A percentile compares a stretch with the other conserved stretches of the same genome.
Conservation (phyloP, 2,888 invertebrate species). For the Campaea margaritaria region DNA sequence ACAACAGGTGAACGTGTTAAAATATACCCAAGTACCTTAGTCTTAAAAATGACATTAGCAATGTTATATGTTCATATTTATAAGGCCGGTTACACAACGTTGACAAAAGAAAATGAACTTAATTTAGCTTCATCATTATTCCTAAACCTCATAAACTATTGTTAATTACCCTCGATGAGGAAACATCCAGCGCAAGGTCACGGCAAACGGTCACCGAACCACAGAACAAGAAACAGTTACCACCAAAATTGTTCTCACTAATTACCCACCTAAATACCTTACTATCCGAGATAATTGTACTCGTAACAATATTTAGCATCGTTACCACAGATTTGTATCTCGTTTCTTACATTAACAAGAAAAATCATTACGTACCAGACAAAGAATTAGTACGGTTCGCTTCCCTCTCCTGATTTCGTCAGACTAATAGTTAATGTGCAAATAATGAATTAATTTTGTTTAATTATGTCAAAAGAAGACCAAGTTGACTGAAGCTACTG, state of each 20-base stretch:
- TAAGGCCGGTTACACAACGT: background rate
- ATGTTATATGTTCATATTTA: too few relatives aligned
- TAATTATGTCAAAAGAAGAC: slow-evolving; percentile 21
- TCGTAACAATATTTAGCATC: slow-evolving; percentile 37
- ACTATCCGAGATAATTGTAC: slow-evolving; percentile 38
- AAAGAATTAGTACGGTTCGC: slow-evolving; percentile 25
- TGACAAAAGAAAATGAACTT: slow-evolving; percentile 36
- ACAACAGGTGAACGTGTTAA: too few relatives aligned
- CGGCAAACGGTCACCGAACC: slow-evolving; percentile 40
- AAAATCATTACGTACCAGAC: slow-evolving; percentile 21
- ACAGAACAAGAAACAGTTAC: background rate
- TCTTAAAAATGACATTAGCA: too few relatives aligned
- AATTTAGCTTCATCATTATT: slow-evolving; percentile 26
- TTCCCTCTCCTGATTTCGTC: slow-evolving; percentile 13
- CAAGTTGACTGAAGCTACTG: slow-evolving; percentile 7
- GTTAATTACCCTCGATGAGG: slow-evolving; percentile 51
- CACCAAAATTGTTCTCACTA: slow-evolving; percentile 32
- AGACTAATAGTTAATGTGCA: slow-evolving; percentile 3
- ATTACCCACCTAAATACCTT: slow-evolving; percentile 36
- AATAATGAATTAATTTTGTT: slow-evolving; percentile 3
- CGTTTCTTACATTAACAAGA: slow-evolving; percentile 40
- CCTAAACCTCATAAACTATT: slow-evolving; percentile 31
- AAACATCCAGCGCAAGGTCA: slow-evolving; percentile 52
- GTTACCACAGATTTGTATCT: slow-evolving; percentile 44
- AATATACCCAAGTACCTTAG: too few relatives aligned